phyloP scores from a whole-genome alignment of 2,888 invertebrate species.

The Strigamia transsilvanica region DNA sequence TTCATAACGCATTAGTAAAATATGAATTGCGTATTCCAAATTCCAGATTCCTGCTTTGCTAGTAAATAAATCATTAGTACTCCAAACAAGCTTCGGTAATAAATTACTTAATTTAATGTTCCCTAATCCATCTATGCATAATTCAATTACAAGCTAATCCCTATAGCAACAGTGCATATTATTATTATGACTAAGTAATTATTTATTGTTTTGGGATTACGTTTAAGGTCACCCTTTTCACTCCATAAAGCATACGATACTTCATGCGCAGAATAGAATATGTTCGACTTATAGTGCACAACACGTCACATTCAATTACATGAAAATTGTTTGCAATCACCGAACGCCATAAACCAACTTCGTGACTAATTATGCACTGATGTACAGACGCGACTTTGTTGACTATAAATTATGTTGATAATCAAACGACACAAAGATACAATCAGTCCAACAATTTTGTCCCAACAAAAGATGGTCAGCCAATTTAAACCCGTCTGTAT shows the following conservation, averaged over 20 bases:
- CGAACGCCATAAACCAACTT: not conserved
- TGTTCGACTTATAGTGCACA: not conserved
- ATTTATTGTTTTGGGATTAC: constrained; percentile 25
- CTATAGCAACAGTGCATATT: not conserved
- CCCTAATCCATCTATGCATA: not conserved
- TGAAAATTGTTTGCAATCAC: constrained; percentile 2
- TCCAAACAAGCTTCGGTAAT: not conserved
- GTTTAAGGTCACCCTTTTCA: constrained; percentile 7
- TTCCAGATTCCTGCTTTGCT: not conserved
- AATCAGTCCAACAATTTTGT: too few relatives aligned
- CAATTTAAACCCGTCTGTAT: too few relatives aligned
- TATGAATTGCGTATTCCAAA: not conserved
- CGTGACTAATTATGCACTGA: not conserved
- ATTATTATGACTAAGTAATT: constrained; percentile 11
- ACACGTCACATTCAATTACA: constrained; percentile 16
- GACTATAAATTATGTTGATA: not conserved
- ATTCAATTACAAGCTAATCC: constrained; percentile 4
- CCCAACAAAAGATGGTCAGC: too few relatives aligned
- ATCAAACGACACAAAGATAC: too few relatives aligned
- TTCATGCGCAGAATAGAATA: not conserved
- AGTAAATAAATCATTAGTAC: not conserved
- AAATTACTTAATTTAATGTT: constrained; percentile 6
- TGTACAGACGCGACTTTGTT: not conserved
- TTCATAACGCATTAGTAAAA: not conserved
- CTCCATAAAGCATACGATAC: constrained; percentile 12